Conservation (phyloP, 2,113 vertebrate genomes). For the Amphiprion percula region DNA sequence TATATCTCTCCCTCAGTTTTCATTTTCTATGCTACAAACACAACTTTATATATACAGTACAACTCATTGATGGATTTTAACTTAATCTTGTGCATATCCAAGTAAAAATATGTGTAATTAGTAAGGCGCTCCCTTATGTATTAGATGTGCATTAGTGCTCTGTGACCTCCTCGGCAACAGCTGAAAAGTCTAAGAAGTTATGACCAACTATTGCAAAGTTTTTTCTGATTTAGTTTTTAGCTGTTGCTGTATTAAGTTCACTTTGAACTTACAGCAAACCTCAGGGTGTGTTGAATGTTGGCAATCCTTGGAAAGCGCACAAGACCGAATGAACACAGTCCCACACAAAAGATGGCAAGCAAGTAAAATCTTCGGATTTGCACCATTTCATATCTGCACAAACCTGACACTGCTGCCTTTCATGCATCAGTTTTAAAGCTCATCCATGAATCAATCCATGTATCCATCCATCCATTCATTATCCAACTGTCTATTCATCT, state of each 20-base stretch:
- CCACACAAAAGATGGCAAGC: slow-evolving; percentile 10
- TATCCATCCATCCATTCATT: slow-evolving; percentile 60
- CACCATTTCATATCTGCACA: slow-evolving; percentile 45
- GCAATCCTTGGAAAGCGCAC: neutral
- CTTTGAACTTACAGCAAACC: neutral
- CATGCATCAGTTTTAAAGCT: slow-evolving; percentile 32
- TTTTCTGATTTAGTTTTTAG: neutral
- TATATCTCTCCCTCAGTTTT: slow-evolving; percentile 14
- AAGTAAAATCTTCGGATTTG: slow-evolving; percentile 17
- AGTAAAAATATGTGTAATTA: neutral
- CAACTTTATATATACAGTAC: slow-evolving; percentile 18
- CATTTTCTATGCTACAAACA: slow-evolving; percentile 17
- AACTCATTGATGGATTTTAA: slow-evolving; percentile 19
- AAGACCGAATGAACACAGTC: neutral
- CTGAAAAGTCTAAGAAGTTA: neutral
- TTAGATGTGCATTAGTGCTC: neutral
- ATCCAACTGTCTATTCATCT: slow-evolving; percentile 56
- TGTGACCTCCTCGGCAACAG: neutral
- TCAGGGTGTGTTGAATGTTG: neutral
- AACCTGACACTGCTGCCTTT: slow-evolving; percentile 28
- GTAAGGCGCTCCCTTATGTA: neutral
- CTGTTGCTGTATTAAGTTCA: neutral
- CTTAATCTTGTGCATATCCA: neutral
- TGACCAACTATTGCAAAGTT: neutral
- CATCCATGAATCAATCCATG: slow-evolving; percentile 55